Evolutionary conservation across 2,888 invertebrate genomes (phyloP), one percentile per base, ranked within the genome.

Genomic region (Ophion obscuratus): DNA sequence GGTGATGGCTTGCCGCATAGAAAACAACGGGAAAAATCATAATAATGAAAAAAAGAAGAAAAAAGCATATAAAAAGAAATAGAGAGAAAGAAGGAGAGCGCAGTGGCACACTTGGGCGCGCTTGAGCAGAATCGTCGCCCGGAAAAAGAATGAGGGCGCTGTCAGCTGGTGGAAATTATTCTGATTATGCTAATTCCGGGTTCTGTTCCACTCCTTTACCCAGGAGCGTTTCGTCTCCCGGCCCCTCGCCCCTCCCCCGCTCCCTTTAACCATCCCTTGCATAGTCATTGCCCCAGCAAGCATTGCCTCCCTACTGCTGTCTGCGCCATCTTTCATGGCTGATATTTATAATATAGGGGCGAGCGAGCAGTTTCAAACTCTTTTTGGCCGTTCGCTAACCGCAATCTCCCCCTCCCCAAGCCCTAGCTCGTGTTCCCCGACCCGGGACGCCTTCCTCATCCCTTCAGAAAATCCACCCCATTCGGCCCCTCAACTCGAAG

Each of bases 81-180:
- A 75, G 59, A 75, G 44, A 59, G 77, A 76, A 64, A 67, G 62
- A 20, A 57, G 62, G 14, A 81, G 76, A n/a, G 61, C 90, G 91
- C 90, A 92, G 92, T 91, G 91, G 92, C 92, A 93, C 94, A 94
- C 87, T 94, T 93, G 95, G 93, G 93, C 92, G 93, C 86, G 83
- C 86, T 86, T 86, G 91, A 92, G 92, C 92, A 93, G 92, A 93
- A 93, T 93, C 93, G 93, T 93, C 92, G 93, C 92, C 86, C 90
- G 92, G 93, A 95, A 95, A 95, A 95, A 95, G 94, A 94, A 95
- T 94, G 95, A 94, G 95, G 95, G 95, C 94, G 95, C 95, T 95
- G 95, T 95, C 95, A 95, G 95, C 95, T 95, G 95, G 94, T 95
- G 95, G 94, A 95, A 95, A 95, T 95, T 95, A 95, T 95, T 95